Percentiles rank a stretch among this genome's conserved stretches.
Evolutionary conservation across 2,797 vertebrate genomes (phyloP).

Genomic region (Lates japonicus): DNA sequence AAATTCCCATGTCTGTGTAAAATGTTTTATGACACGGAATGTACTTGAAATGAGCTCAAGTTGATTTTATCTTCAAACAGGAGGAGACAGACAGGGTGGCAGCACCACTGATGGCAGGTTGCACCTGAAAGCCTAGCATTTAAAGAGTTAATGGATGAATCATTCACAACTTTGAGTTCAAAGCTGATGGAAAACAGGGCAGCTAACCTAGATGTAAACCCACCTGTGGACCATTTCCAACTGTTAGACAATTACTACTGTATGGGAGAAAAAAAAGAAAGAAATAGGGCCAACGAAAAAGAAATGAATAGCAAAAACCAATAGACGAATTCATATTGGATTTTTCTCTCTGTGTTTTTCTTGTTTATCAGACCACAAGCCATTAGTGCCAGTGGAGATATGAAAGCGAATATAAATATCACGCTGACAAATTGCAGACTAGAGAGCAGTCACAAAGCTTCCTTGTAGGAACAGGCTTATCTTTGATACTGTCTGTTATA

Average conservation of each 20-base stretch:
- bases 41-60: constrained; percentile 26
- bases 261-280: not conserved
- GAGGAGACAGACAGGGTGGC: constrained; percentile 31
- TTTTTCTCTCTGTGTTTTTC: constrained; percentile 30
- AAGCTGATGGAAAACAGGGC: not conserved
- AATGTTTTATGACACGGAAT: constrained; percentile 39
- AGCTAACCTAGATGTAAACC: constrained; percentile 47
- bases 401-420: constrained; percentile 79
- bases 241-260: not conserved
- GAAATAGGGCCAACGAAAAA: not conserved
- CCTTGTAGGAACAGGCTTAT: constrained; percentile 71
- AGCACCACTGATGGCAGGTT: constrained; percentile 23
- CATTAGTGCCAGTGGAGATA: constrained; percentile 51
- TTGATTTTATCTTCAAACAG: constrained; percentile 59
- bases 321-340: not conserved
- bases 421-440: constrained; percentile 77
- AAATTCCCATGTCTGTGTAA: constrained; percentile 48
- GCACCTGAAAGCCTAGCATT: constrained; percentile 31
- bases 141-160: constrained; percentile 29
- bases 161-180: constrained; percentile 28
- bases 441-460: constrained; percentile 71
- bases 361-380: constrained; percentile 52
- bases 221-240: constrained; percentile 56
- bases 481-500: constrained; percentile 78
- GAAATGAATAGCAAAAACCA: not conserved